phyloP scores from a whole-genome alignment of 1,140 invertebrate species.

The Megalonaias nervosa region DNA sequence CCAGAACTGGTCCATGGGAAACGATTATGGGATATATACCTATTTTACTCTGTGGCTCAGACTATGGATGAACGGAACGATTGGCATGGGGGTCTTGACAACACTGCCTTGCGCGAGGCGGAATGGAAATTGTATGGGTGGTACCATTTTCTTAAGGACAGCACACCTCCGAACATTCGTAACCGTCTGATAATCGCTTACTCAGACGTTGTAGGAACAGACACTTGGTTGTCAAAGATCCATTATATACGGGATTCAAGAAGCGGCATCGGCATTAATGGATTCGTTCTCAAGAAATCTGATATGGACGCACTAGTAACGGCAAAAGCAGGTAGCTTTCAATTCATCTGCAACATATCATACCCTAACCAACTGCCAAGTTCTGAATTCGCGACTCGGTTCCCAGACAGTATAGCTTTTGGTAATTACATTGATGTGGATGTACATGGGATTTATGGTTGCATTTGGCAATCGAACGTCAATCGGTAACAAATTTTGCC shows the following conservation, averaged over 20 bases:
- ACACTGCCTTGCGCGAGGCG: constrained; percentile 4
- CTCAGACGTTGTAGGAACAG: neutral
- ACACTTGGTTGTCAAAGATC: neutral
- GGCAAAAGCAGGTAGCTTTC: too few species aligned
- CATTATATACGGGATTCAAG: constrained; percentile 31
- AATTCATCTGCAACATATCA: neutral
- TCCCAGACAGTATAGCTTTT: constrained; percentile 24
- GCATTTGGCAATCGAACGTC: constrained; percentile 17
- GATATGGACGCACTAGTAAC: neutral
- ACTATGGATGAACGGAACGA: neutral
- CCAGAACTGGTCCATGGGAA: constrained; percentile 31
- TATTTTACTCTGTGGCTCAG: constrained; percentile 13
- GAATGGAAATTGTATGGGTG: constrained; percentile 25
- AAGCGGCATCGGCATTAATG: constrained; percentile 16
- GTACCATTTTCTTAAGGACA: constrained; percentile 19
- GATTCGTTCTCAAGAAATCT: constrained; percentile 20
- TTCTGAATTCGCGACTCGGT: neutral
- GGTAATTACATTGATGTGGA: constrained; percentile 22
- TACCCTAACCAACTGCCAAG: neutral
- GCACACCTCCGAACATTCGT: neutral
- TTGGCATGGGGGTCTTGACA: constrained; percentile 29
- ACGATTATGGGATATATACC: constrained; percentile 20
- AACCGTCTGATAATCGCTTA: neutral
- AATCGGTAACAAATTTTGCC: constrained; percentile 13
- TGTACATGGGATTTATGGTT: constrained; percentile 12